phyloP scores from a whole-genome alignment of 2,113 vertebrate species.

The Pteronura brasiliensis region DNA sequence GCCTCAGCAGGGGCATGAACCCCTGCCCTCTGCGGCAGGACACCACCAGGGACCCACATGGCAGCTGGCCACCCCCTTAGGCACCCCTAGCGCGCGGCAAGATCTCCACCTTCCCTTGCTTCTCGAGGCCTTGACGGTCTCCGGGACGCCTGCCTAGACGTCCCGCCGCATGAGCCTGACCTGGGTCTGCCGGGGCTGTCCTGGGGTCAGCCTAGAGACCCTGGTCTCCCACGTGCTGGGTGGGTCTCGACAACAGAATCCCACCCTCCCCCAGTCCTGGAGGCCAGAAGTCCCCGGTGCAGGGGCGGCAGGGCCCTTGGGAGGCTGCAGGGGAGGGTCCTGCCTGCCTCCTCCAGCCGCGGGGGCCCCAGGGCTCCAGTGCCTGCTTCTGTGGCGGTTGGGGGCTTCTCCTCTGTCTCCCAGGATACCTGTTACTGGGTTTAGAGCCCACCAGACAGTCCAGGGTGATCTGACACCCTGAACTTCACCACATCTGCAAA shows the following conservation, averaged over 20 bases:
- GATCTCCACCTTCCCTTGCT: neutral
- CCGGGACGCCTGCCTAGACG: accelerated
- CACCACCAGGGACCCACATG: neutral
- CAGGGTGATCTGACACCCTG: neutral
- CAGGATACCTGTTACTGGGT: neutral
- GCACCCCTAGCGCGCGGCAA: neutral
- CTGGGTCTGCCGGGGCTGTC: neutral
- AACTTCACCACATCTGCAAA: neutral
- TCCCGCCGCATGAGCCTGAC: accelerated
- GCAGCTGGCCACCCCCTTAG: accelerated
- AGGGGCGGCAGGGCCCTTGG: neutral
- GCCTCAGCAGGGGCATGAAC: too few relatives aligned
- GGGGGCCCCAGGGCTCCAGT: neutral
- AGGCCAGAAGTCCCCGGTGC: neutral
- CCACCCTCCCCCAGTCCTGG: neutral
- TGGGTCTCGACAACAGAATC: too few relatives aligned
- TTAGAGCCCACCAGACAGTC: neutral
- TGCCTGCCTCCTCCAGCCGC: neutral
- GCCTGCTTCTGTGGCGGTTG: neutral
- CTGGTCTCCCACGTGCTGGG: neutral
- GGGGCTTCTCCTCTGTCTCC: neutral
- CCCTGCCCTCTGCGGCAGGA: neutral
- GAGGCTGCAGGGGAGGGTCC: neutral
- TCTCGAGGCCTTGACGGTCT: neutral
- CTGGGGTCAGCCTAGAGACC: neutral